A percentile compares a stretch with the other conserved stretches of the same genome.
Conservation (phyloP, 2,888 invertebrate species). For the Lasioglossum lativentre region DNA sequence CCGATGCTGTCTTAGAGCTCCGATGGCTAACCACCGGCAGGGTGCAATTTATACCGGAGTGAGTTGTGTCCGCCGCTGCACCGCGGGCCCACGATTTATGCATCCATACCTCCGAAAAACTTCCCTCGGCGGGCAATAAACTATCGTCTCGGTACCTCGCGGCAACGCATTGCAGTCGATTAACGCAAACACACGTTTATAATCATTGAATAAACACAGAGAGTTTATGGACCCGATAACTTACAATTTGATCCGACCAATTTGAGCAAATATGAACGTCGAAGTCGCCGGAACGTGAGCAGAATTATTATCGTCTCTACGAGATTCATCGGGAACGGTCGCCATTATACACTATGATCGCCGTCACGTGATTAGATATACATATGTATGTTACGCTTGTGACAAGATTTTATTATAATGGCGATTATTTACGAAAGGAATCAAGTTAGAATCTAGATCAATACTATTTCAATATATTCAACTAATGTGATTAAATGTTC, state of each 20-base stretch:
- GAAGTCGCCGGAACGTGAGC: background rate
- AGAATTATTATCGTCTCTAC: background rate
- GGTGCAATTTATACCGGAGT: constrained; percentile 38
- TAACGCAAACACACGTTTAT: constrained; percentile 41
- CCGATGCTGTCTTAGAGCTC: constrained; percentile 27
- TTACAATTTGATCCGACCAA: background rate
- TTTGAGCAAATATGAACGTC: background rate
- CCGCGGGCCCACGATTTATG: constrained; percentile 34
- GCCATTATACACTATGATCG: background rate
- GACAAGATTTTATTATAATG: background rate
- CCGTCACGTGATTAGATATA: background rate
- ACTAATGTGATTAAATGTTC: too few species aligned
- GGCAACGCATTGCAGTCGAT: constrained; percentile 36
- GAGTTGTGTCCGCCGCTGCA: constrained; percentile 15
- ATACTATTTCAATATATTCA: too few species aligned
- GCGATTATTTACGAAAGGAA: background rate
- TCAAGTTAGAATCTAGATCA: too few species aligned
- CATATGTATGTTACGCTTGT: too few species aligned
- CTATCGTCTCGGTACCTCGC: constrained; percentile 7
- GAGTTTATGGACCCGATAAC: constrained; percentile 6
- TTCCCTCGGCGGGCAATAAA: constrained; percentile 40
- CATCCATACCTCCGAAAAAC: constrained; percentile 29
- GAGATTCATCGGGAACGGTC: background rate
- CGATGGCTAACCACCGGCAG: constrained; percentile 16
- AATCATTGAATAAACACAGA: constrained; percentile 19